Conservation (phyloP, 2,113 vertebrate genomes). For the Hyla sarda region DNA sequence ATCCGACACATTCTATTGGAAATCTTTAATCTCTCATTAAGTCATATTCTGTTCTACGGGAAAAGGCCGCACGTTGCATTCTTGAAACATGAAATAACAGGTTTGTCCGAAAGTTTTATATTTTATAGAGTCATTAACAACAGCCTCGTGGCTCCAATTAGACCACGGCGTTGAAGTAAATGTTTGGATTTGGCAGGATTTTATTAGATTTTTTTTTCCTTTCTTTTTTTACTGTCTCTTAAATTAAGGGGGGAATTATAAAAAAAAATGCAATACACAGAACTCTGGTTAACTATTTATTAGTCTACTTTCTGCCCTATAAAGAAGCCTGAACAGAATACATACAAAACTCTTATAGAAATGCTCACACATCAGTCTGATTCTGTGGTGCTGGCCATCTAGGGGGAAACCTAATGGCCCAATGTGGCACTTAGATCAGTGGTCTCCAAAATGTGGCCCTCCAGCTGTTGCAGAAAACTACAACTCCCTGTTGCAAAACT, state of each 20-base stretch:
- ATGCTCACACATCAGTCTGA: background rate
- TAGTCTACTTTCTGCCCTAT: background rate
- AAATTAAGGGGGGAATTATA: conserved; percentile 39
- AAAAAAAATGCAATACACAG: background rate
- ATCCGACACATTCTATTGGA: conserved; percentile 56
- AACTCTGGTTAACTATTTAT: conserved; percentile 39
- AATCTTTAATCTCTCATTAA: conserved; percentile 54
- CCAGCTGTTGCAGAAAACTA: no score
- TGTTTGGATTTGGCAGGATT: conserved; percentile 38
- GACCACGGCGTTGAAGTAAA: conserved; percentile 48
- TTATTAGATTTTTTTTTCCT: conserved; percentile 11
- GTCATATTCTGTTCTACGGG: conserved; percentile 53
- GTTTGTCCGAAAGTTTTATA: conserved; percentile 57
- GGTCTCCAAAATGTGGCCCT: no score
- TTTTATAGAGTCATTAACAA: conserved; percentile 58
- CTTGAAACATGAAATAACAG: conserved; percentile 59
- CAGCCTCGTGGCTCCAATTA: conserved; percentile 60
- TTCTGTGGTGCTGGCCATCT: background rate
- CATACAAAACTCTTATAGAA: background rate
- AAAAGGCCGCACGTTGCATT: conserved; percentile 53
- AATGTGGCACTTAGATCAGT: no score
- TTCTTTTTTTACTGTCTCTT: conserved; percentile 29
- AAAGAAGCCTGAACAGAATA: background rate
- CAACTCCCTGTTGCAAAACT: no score
- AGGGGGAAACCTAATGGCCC: background rate